These are phyloP conservation scores for Andrena haemorrhoa DNA, from an alignment of 2,888 invertebrate genomes.

Conservation along the genomic window DNA sequence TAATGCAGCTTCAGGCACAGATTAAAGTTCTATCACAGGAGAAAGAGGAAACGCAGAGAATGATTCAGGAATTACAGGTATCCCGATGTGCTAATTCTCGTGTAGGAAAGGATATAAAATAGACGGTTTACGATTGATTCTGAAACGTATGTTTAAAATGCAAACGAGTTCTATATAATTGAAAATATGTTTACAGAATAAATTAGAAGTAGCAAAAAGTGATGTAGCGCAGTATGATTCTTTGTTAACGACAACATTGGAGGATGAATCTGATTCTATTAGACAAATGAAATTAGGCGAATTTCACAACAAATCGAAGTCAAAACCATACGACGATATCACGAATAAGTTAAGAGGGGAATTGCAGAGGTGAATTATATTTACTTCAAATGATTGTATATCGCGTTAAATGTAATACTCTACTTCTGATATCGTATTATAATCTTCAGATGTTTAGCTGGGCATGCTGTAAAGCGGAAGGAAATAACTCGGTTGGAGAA, in stretches of 20 bases:
- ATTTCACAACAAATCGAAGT: conserved; percentile 74
- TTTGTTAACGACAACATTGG: conserved; percentile 80
- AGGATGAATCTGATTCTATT: conserved; percentile 80
- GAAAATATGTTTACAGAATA: conserved; percentile 72
- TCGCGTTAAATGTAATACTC: not conserved
- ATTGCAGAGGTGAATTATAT: conserved; percentile 79
- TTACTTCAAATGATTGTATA: not conserved
- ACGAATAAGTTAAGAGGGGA: conserved; percentile 85
- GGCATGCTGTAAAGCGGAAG: conserved; percentile 85
- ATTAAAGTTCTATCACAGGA: conserved; percentile 86
- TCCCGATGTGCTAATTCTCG: conserved; percentile 18
- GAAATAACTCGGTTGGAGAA: conserved; percentile 86
- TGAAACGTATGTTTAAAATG: not conserved
- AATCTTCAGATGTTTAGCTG: conserved; percentile 82
- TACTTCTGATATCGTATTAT: conserved; percentile 60
- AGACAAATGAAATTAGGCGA: conserved; percentile 80
- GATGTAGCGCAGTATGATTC: conserved; percentile 79
- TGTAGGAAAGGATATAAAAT: not conserved
- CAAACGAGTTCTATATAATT: not conserved
- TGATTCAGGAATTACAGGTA: conserved; percentile 78
- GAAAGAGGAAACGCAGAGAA: conserved; percentile 85
- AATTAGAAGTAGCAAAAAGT: conserved; percentile 77
- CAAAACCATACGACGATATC: conserved; percentile 84
- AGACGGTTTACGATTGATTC: not conserved
- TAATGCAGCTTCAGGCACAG: conserved; percentile 85